Base-by-base conservation (phyloP, 1,140 invertebrate genomes). In the Homalodisca vitripennis region DNA sequence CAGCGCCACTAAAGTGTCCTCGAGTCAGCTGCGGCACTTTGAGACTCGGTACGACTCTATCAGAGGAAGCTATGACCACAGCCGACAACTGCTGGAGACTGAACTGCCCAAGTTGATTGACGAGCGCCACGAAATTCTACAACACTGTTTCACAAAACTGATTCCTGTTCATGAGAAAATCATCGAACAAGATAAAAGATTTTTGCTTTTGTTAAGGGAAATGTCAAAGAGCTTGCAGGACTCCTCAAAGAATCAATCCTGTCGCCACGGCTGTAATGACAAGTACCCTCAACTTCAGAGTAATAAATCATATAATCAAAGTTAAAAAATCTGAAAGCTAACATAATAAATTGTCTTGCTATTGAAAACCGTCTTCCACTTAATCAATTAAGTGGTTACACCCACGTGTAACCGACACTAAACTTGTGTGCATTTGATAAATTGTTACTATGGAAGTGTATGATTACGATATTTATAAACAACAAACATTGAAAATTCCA, bases 171-270 rank as follows among this genome's bases (percentile, higher is more conserved):
- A 60, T 13, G 55, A 60, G n/a, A 60, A 60, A 12, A 22, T 60
- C 3, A 2, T 60, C 1, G 55, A 60, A 10, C 55, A 60, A 24
- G 55, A 60, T 30, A 27, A 30, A 12, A 26, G 29, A 26, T 60
- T 60, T 60, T 30, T 24, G 29, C 22, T 60, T 60, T 26, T 60
- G 27, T 60, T 26, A 26, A 60, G 29, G 24, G 55, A 60, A 60
- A 29, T 27, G 3, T 2, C 55, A 24, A 60, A 60, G 13, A 29
- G 55, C 26, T 26, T 60, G 12, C 55, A 13, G 6, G 55, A 60
- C 10, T 26, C 14, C 10, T 13, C 13, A n/a, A 60, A 60, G 26
- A 6, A 60, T 27, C 13, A 24, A 3, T 69, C n/a, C 31, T 3
- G 24, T 1, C 29, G 46, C 64, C 27, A 70, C 14, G n/a, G n/a